These are phyloP conservation scores for Medauroidea extradentata DNA, from an alignment of 1,140 invertebrate species.

Conservation along the genomic window DNA sequence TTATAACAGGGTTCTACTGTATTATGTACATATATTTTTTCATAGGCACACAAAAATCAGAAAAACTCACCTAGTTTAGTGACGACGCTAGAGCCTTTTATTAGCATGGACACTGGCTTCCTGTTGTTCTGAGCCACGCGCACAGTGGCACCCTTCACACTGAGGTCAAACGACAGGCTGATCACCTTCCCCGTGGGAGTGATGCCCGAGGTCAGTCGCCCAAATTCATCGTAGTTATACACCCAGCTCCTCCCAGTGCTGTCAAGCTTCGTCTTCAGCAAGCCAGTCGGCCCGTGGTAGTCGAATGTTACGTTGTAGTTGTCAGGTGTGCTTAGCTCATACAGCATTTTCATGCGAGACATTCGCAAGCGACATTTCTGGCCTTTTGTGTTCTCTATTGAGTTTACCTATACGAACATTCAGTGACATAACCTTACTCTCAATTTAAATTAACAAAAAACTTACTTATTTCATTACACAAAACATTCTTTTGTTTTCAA, in stretches of 20 bases:
- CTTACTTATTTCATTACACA: no score
- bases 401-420: constrained; percentile 72
- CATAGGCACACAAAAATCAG: no score
- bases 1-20: no score
- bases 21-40: no score
- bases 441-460: no score
- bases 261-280: constrained; percentile 80
- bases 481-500: no score
- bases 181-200: constrained; percentile 90
- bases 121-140: constrained; percentile 77
- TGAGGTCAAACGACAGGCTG: constrained; percentile 78
- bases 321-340: constrained; percentile 82
- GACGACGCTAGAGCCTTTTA: constrained; percentile 80
- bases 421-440: no score
- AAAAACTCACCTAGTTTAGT: constrained; percentile 59
- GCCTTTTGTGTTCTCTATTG: constrained; percentile 90
- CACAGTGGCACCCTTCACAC: constrained; percentile 81
- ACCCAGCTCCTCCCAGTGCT: constrained; percentile 88
- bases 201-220: constrained; percentile 80
- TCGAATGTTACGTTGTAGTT: constrained; percentile 91
- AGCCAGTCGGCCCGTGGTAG: constrained; percentile 82
- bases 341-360: constrained; percentile 83
- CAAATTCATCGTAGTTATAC: constrained; percentile 94
- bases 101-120: constrained; percentile 76
- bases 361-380: constrained; percentile 87